Evolutionary conservation across 1,140 invertebrate species (phyloP).

Genomic region (Platorchestia sp.): DNA sequence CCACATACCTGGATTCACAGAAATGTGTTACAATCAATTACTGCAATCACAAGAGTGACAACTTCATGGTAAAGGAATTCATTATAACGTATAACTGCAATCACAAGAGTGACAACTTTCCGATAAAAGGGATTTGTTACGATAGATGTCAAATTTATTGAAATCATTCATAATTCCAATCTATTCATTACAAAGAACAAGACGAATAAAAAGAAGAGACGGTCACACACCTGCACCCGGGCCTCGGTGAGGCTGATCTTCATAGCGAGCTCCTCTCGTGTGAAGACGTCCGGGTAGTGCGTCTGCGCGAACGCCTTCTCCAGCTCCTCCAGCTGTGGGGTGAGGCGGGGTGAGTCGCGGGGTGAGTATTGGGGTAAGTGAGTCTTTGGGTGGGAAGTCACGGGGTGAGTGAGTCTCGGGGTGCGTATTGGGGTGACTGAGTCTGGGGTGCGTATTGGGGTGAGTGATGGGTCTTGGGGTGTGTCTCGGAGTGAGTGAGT

Average conservation of each 20-base stretch:
- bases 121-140: background rate
- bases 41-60: background rate
- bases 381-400: too few species aligned
- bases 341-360: background rate
- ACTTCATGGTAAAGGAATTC: background rate
- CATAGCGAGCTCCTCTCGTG: conserved; percentile 90
- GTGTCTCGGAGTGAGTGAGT: too few species aligned
- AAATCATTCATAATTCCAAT: background rate
- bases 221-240: conserved; percentile 74
- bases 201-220: background rate
- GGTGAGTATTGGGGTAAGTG: background rate
- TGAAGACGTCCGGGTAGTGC: conserved; percentile 95
- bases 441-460: too few species aligned
- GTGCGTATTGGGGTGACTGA: too few species aligned
- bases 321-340: conserved; percentile 85
- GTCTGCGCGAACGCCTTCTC: conserved; percentile 90
- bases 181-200: background rate
- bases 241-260: conserved; percentile 84
- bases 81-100: background rate
- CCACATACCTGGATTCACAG: too few species aligned
- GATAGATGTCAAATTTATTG: background rate
- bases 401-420: too few species aligned
- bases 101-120: background rate
- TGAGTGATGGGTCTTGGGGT: too few species aligned
- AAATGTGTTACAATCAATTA: background rate